Percentiles rank a stretch among this genome's conserved stretches.
Conservation (phyloP, 2,113 vertebrate genomes). For the Puffinus mauretanicus region DNA sequence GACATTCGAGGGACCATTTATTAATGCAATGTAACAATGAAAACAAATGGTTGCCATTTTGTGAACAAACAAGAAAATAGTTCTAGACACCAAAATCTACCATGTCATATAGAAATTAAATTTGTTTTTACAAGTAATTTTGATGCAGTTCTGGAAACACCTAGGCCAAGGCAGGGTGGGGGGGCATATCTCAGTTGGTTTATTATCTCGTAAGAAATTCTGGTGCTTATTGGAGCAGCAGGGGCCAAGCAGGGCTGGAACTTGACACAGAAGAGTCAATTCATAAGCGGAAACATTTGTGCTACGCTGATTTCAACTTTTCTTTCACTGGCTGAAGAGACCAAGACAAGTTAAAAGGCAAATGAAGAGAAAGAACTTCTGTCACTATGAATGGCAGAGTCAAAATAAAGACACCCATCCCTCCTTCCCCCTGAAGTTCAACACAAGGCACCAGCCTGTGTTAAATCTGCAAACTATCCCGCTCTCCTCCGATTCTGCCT, state of each 20-base stretch:
- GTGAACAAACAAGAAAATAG: neutral
- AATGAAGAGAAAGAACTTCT: neutral
- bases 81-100: neutral
- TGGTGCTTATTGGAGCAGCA: neutral
- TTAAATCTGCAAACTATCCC: neutral
- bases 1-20: neutral
- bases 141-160: neutral
- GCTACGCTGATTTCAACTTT: neutral
- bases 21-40: neutral
- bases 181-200: neutral
- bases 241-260: neutral
- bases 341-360: neutral
- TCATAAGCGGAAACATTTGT: neutral
- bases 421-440: neutral
- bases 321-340: neutral
- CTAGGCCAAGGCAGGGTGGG: fast-evolving
- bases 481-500: neutral
- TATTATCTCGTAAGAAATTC: neutral
- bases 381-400: neutral
- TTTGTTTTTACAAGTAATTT: neutral
- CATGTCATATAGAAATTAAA: neutral
- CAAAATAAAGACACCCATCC: neutral
- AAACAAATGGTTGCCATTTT: neutral
- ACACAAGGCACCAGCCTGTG: neutral
- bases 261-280: neutral